Base-by-base conservation (phyloP, 2,113 vertebrate species). In the Peucedramus taeniatus region DNA sequence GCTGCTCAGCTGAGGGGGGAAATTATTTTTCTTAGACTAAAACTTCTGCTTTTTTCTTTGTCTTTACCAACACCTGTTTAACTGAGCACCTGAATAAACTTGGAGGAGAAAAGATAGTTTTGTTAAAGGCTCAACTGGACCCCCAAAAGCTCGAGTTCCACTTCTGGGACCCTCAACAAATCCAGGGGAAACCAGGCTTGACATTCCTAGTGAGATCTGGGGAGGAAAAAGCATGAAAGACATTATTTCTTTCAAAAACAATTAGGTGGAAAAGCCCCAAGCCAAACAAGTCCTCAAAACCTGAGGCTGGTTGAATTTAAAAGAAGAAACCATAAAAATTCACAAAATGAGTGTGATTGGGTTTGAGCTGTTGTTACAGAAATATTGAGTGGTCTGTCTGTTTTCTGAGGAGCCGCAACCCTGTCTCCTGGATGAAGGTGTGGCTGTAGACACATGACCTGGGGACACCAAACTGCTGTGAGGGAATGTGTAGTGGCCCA, bases 31-130 rank as follows among this genome's bases (percentile, higher is more conserved):
- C 69, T 79, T 61, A 72, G 37, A 11, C n/a, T 71, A 69, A 72
- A 91, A 76, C 39, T 53, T 86, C 22, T 83, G 39, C 7, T 31
- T 88, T 91, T 76, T 77, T 20, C 44, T 94, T 92, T 75, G 80
- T 95, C 61, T 96, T 89, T 71, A 53, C 40, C 56, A 72, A 72
- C 74, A 94, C 87, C 74, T 96, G 74, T 84, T 88, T 84, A 50
- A 87, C 35, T 87, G 68, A 59, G 61, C 89, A 95, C 93, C 91
- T 92, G 91, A 93, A 78, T 89, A 97, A 95, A 93, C 87, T 56
- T 77, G 1, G 22, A 87, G 69, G 56, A 71, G 89, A 78, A 93
- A 92, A 87, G 53, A 65, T 35, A 76, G 59, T 47, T 93, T 95
- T 88, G 45, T 81, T 92, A 63, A 93, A 92, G 47, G 71, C 60